These are phyloP conservation scores for Dipodomys stephensi DNA, from an alignment of 2,113 vertebrate species.

Conservation along the genomic window DNA sequence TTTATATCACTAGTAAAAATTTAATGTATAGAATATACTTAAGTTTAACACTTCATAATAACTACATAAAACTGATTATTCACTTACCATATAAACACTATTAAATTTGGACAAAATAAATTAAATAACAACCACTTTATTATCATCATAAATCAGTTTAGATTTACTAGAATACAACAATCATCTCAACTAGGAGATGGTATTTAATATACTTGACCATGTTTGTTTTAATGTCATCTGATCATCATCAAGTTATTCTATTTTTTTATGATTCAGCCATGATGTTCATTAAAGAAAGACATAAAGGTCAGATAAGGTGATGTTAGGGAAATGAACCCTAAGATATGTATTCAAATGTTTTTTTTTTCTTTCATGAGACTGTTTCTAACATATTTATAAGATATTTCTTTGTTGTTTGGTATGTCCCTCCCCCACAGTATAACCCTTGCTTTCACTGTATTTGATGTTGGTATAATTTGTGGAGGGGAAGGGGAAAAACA, in stretches of 20 bases:
- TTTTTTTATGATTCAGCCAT: conserved; percentile 30
- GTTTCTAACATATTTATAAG: too few species aligned
- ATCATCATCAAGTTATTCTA: background rate
- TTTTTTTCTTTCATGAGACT: too few species aligned
- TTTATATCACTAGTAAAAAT: background rate
- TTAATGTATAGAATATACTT: background rate
- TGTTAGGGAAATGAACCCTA: too few species aligned
- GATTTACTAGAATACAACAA: conserved; percentile 8
- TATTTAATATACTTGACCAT: background rate
- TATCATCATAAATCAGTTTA: background rate
- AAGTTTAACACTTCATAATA: conserved; percentile 22
- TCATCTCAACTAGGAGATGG: background rate
- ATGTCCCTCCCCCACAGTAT: too few species aligned
- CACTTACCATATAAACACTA: conserved; percentile 13
- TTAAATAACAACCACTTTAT: conserved; percentile 5
- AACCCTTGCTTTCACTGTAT: too few species aligned
- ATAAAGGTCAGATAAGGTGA: background rate
- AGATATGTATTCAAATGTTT: too few species aligned
- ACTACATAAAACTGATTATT: background rate
- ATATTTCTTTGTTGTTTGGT: too few species aligned
- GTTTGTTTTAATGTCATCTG: background rate
- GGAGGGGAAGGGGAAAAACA: too few species aligned
- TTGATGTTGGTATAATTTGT: too few species aligned
- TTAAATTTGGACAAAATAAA: conserved; percentile 13
- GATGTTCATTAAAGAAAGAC: background rate